Conservation (phyloP, 2,113 vertebrate genomes). For the Astatoreochromis straeleni region DNA sequence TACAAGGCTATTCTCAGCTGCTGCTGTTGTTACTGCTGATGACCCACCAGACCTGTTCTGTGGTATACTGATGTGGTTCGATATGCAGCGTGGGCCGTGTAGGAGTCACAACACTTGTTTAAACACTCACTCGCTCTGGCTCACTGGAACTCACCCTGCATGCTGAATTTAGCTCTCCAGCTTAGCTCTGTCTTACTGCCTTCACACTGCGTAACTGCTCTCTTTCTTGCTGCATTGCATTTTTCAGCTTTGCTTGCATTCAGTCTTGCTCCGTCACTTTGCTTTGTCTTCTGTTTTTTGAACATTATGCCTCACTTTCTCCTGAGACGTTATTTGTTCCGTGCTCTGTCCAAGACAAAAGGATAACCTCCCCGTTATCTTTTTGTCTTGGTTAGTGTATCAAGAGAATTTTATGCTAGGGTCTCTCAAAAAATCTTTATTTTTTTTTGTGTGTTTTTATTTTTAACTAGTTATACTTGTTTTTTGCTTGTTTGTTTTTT, state of each 20-base stretch:
- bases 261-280: conserved; percentile 9
- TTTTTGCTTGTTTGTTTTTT: not conserved
- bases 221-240: conserved; percentile 27
- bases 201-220: conserved; percentile 15
- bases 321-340: not conserved
- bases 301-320: not conserved
- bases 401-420: not conserved
- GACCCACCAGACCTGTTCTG: conserved; percentile 55
- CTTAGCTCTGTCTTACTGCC: conserved; percentile 18
- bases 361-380: not conserved
- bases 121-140: conserved; percentile 44
- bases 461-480: not conserved
- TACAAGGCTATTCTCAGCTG: conserved; percentile 65
- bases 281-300: not conserved
- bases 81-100: conserved; percentile 59
- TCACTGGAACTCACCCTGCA: conserved; percentile 33
- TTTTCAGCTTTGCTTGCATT: conserved; percentile 28
- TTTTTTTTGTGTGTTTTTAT: not conserved
- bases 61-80: conserved; percentile 51
- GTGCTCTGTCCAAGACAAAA: not conserved
- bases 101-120: conserved; percentile 62
- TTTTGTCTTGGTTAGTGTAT: not conserved
- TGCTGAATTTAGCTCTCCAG: conserved; percentile 45
- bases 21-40: conserved; percentile 40
- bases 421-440: not conserved